These are phyloP conservation scores for Hydroisotoma schaefferi DNA, from an alignment of 2,888 invertebrate genomes.

Conservation along the genomic window DNA sequence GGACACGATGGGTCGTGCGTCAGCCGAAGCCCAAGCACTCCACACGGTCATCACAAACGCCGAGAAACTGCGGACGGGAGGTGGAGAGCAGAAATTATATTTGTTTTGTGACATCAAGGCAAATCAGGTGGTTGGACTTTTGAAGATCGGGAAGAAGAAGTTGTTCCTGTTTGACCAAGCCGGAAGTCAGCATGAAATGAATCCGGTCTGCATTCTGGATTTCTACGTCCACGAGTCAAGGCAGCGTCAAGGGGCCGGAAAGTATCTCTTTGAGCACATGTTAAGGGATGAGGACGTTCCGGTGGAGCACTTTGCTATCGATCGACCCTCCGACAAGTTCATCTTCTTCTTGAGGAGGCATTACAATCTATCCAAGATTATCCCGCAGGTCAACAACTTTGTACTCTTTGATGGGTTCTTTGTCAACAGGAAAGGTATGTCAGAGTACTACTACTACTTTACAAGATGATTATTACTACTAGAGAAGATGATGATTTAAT, in stretches of 20 bases:
- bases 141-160: conserved; percentile 87
- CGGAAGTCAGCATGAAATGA: conserved; percentile 68
- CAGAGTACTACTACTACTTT: too few relatives aligned
- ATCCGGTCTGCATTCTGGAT: conserved; percentile 84
- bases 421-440: conserved; percentile 49
- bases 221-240: conserved; percentile 82
- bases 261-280: conserved; percentile 70
- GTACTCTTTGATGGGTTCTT: conserved; percentile 82
- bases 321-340: conserved; percentile 87
- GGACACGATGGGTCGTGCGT: conserved; percentile 46
- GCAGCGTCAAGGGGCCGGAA: conserved; percentile 83
- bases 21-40: conserved; percentile 43
- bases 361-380: conserved; percentile 65
- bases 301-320: conserved; percentile 78
- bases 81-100: conserved; percentile 41
- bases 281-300: conserved; percentile 65
- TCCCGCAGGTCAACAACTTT: conserved; percentile 83
- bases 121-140: conserved; percentile 68
- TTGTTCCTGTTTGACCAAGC: conserved; percentile 76
- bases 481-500: too few relatives aligned
- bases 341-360: conserved; percentile 79
- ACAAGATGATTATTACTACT: too few relatives aligned
- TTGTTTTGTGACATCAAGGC: conserved; percentile 39
- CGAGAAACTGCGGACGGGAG: conserved; percentile 33
- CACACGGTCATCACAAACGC: conserved; percentile 45